phyloP scores from a whole-genome alignment of 1,140 invertebrate species.

The Frieseomelitta varia region DNA sequence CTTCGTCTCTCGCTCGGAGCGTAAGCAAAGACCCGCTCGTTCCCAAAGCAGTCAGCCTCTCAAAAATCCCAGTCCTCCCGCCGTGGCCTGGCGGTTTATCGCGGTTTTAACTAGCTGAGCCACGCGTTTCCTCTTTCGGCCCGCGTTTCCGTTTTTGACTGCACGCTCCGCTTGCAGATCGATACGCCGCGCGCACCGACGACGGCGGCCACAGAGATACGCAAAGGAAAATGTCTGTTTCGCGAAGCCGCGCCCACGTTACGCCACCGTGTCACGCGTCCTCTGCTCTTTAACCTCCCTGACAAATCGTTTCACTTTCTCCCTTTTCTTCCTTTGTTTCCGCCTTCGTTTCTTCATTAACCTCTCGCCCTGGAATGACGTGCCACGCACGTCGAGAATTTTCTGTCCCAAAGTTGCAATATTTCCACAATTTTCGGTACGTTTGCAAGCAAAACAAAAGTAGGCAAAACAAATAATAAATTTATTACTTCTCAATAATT shows the following conservation, averaged over 20 bases:
- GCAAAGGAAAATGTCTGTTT: constrained; percentile 50
- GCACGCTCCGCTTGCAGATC: constrained; percentile 36
- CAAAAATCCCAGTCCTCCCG: not conserved
- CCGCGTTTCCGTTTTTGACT: constrained; percentile 53
- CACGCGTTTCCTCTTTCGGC: constrained; percentile 19
- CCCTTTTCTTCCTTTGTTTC: no score
- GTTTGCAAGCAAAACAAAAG: no score
- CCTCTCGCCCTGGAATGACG: no score
- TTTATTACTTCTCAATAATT: no score
- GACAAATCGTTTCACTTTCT: not conserved
- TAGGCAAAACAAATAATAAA: no score
- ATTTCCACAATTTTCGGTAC: no score
- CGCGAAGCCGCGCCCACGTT: constrained; percentile 50
- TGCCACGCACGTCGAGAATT: no score
- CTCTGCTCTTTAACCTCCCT: not conserved
- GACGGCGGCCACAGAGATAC: not conserved
- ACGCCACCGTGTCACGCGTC: constrained; percentile 20
- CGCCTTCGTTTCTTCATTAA: constrained; percentile 26
- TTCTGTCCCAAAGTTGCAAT: no score
- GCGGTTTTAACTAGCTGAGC: constrained; percentile 12
- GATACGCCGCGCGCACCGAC: constrained; percentile 23
- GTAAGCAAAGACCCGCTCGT: not conserved
- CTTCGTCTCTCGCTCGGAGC: not conserved
- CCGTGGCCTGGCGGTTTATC: not conserved
- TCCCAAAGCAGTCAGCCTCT: not conserved